Evolutionary conservation across 2,113 vertebrate species (phyloP), one percentile per base, ranked within the genome.

Genomic region (Tangachromis dhanisi): DNA sequence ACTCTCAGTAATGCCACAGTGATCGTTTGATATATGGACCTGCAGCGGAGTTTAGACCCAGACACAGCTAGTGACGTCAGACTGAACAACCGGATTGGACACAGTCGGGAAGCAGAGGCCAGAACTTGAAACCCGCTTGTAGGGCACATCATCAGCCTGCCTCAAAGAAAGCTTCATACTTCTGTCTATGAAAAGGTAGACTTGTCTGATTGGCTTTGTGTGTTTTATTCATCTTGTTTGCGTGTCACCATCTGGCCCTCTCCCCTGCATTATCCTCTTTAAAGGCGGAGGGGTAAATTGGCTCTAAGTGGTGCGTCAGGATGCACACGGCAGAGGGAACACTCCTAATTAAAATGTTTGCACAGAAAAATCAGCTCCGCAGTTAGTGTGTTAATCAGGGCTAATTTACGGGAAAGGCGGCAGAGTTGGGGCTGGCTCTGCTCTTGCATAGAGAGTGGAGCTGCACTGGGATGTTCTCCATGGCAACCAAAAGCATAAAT

Each of bases 321-420:
- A 95, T 97, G 94, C 95, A 86, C 88, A 85, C 90, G 86, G 92
- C 95, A 93, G 90, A 94, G 94, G 95, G 94, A 96, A 95, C 94
- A 95, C 89, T 94, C 92, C 93, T 96, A 95, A 96, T 96, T 96
- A 96, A 96, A 96, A 96, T 95, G 94, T 96, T 96, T 96, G 95
- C 93, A 93, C 93, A 95, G 94, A 96, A 96, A 94, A 96, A 96
- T 96, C 95, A 94, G 95, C 91, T 95, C 88, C 91, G 31, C 92
- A 94, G 95, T 96, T 95, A 95, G 90, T 91, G 91, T 93, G 95
- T 95, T 97, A 96, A 96, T 97, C 95, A 96, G 61, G 66, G 91
- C 92, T 96, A 96, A 96, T 97, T 94, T 95, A 92, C 35, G 42
- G 78, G 68, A 95, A 87, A 94, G 88, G 92, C 89, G 19, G 42